These are phyloP conservation scores for Porites cylindrica DNA, from an alignment of 92 coral and sea anemone species.

Conservation along the genomic window DNA sequence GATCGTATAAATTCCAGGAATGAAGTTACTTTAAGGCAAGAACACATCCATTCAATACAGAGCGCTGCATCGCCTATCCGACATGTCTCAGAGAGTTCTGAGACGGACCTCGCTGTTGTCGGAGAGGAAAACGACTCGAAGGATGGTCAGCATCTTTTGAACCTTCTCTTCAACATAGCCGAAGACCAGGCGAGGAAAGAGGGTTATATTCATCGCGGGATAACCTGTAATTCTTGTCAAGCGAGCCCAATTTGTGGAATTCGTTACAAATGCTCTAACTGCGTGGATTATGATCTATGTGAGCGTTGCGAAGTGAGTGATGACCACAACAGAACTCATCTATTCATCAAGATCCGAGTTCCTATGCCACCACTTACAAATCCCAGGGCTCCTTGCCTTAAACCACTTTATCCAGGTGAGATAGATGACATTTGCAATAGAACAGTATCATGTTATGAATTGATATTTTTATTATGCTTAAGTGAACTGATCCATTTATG, in stretches of 20 bases:
- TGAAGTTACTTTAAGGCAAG: slow-evolving; percentile 14
- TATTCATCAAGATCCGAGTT: slow-evolving; percentile 86
- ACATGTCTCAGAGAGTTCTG: slow-evolving; percentile 36
- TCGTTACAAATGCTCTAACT: slow-evolving; percentile 93
- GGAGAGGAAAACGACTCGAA: slow-evolving; percentile 39
- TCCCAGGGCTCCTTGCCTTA: slow-evolving; percentile 91
- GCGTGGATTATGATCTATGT: slow-evolving; percentile 96
- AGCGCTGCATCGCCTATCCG: slow-evolving; percentile 85
- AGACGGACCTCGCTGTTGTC: slow-evolving; percentile 14
- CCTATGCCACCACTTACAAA: slow-evolving; percentile 98
- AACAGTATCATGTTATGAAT: neutral
- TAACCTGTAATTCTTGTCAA: slow-evolving; percentile 94
- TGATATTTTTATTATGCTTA: neutral
- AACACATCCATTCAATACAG: slow-evolving; percentile 77
- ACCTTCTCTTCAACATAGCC: slow-evolving; percentile 87
- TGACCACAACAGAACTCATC: slow-evolving; percentile 92
- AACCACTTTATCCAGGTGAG: slow-evolving; percentile 92
- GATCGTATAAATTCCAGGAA: slow-evolving; percentile 18
- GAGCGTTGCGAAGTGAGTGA: slow-evolving; percentile 96
- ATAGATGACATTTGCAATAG: too few species aligned
- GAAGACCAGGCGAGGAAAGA: slow-evolving; percentile 95
- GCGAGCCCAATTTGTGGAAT: slow-evolving; percentile 95
- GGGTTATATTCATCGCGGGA: slow-evolving; percentile 96
- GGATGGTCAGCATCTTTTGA: slow-evolving; percentile 82
- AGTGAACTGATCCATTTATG: neutral